Base-by-base conservation (phyloP, 2,113 vertebrate genomes). In the Pogonocichla stellata region DNA sequence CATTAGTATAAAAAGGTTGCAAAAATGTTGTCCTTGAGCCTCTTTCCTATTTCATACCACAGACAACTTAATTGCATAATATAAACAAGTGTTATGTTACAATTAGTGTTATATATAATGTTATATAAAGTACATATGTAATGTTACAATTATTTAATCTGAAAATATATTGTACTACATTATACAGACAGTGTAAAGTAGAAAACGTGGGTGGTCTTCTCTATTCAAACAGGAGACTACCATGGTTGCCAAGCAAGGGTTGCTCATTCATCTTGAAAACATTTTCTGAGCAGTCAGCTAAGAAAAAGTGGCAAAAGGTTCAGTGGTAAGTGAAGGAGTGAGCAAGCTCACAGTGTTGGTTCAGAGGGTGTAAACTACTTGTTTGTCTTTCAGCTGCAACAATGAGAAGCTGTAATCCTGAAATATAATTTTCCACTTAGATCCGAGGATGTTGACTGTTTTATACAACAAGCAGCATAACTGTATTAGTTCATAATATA, bases 181-280 rank as follows among this genome's bases (percentile, higher is more conserved):
- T 56, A 89, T 34, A 47, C 12, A 77, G 23, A 15, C 7, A 67
- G 19, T 2, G 5, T n/a, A 50, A 85, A 38, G 5, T 2, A 77
- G n/a, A 40, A 50, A 60, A 38, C 0, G 0, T 12, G 20, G 8
- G n/a, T 1, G 2, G 3, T 24, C 11, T 58, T 93, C 64, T 42
- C 24, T 43, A 19, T 34, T 66, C 18, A 64, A 64, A 75, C 12
- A 33, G 25, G 4, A 82, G 14, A 12, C 10, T 53, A 34, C 26
- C 40, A 25, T 24, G 23, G 20, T 19, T 92, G 45, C 22, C 3
- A 14, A 53, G 20, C 17, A 85, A 64, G 15, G 29, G 14, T 67
- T 29, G 40, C 8, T 67, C 17, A 57, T n/a, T 42, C n/a, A 42
- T 45, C 8, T 36, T 65, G 19, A 50, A 80, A 65, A 36, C 2